Evolutionary conservation across 2,797 vertebrate species (phyloP), one percentile per base, ranked within the genome.

Genomic region (Microctenopoma steveboyesi): DNA sequence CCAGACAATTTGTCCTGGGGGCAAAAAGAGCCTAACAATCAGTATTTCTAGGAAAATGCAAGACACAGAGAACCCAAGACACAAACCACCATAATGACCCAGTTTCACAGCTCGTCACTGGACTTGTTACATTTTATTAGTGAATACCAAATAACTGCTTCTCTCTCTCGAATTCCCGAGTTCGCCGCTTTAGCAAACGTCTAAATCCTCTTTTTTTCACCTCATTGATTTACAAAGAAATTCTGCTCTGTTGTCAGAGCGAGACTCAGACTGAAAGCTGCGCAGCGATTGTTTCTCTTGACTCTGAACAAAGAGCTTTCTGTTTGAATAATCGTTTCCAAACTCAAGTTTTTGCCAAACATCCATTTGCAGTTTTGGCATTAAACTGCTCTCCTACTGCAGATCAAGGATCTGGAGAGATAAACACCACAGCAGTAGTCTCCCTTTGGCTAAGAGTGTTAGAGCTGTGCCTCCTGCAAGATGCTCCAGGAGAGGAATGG

Each of bases 251-350:
- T 58, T 61, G 28, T 67, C 52, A 47, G 48, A 58, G 27, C 46
- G 42, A 50, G 14, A 53, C 45, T 68, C 30, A 43, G 45, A 69
- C 40, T 27, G 16, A 66, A 43, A 70, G 61, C 49, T 14, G 6
- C 55, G 14, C 55, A 61, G 28, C 0, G 3, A 69, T 42, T 16
- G 39, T 72, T 77, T 65, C 54, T 65, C 58, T 71, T 64, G 39
- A 67, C 46, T 58, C 28, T 0, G 4, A 71, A 79, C 64, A 77
- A 74, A 77, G 54, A 71, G 12, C 22, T 62, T 72, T 82, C 58
- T 60, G 55, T 69, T 61, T 51, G n/a, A 64, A 65, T 62, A 46
- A 51, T 54, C 1, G 1, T 71, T 72, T 37, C 46, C 45, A 48
- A 67, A 53, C 39, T 66, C 30, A 37, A 13, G 6, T 48, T 75